phyloP scores from a whole-genome alignment of 2,113 vertebrate genomes.

The Alligator mississippiensis region DNA sequence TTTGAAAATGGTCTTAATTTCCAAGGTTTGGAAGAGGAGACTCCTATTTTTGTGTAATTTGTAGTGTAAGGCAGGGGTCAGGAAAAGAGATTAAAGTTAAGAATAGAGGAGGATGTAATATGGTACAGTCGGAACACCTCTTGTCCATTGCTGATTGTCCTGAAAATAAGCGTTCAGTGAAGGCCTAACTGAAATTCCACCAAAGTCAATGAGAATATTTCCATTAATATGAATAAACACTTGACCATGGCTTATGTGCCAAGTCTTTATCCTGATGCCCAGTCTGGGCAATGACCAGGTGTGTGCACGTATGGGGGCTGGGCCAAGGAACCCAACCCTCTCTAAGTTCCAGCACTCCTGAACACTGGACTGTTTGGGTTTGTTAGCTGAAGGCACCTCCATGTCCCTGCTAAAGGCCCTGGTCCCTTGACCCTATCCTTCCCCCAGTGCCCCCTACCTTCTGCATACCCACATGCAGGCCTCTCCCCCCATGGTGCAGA shows the following conservation, averaged over 20 bases:
- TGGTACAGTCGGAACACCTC: background rate
- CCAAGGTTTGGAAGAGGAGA: background rate
- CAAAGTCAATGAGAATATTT: background rate
- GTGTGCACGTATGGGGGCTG: background rate
- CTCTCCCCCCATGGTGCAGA: background rate
- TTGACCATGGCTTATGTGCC: background rate
- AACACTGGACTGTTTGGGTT: background rate
- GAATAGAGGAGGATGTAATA: background rate
- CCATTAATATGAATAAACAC: background rate
- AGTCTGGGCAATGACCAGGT: background rate
- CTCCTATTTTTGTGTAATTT: background rate
- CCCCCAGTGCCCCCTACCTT: background rate
- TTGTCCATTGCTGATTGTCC: background rate
- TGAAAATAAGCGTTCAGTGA: background rate
- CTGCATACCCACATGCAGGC: background rate
- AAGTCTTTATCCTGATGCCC: background rate
- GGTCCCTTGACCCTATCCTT: background rate
- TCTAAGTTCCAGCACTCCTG: background rate
- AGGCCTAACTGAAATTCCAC: background rate
- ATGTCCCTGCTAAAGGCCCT: background rate
- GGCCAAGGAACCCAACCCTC: background rate
- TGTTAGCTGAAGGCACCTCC: background rate
- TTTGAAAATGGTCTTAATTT: background rate
- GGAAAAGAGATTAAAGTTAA: background rate
- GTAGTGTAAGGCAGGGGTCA: background rate